Base-by-base conservation (phyloP, 2,113 vertebrate genomes). In the Solea senegalensis region DNA sequence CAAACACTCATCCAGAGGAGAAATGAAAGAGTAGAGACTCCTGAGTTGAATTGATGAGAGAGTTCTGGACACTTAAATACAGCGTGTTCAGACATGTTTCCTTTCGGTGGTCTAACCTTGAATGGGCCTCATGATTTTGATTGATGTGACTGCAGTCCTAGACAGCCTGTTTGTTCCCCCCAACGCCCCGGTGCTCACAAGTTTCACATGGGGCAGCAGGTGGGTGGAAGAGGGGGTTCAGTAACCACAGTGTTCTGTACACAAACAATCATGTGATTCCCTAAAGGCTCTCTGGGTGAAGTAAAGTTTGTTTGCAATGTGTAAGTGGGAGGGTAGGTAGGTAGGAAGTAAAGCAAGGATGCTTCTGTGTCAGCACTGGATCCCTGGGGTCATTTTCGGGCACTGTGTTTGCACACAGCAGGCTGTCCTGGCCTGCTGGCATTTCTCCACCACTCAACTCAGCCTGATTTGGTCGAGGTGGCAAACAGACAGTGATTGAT, bases 401-500 rank as follows among this genome's bases (percentile, higher is more conserved):
- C 53, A 49, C 39, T 40, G 72, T 69, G 72, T 78, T 86, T 53
- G 48, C 7, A 1, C 82, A 52, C 86, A 76, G 84, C 43, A 15
- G 77, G 79, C 69, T 59, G 55, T 44, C 15, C 26, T 28, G 65
- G 55, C 64, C 80, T 21, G 28, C 58, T 61, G 62, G 67, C 82
- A 76, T 71, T 84, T 52, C 81, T 82, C 72, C 65, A 40, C 72
- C 84, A 74, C 81, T 91, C 57, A 76, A 16, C 54, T 59, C 71
- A 40, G 54, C 54, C 41, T 75, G 81, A 81, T 75, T 71, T 41
- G 40, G 40, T 57, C 51, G 10, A 16, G 55, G 73, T 72, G 43
- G 72, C 76, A 87, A 90, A 84, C 81, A 89, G 89, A 91, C 91
- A 88, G 88, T 92, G 92, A 94, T 92, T 90, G 92, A 94, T 92